Base-by-base conservation (phyloP, 2,797 vertebrate species). In the Esox masquinongy region DNA sequence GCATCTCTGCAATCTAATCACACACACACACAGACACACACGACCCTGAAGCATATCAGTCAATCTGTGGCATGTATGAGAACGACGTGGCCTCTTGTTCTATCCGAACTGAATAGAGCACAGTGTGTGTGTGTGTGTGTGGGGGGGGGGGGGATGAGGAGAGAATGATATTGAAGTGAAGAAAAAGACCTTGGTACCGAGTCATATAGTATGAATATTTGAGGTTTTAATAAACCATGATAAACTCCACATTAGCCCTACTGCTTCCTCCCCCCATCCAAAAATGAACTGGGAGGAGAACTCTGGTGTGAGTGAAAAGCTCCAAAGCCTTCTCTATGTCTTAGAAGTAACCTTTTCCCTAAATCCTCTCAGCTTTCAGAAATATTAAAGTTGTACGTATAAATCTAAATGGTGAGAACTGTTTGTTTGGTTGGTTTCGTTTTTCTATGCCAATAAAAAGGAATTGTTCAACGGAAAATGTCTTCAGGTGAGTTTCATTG, bases 401-500 rank as follows among this genome's bases (percentile, higher is more conserved):
- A 90, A 86, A 83, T 86, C 80, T 87, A 90, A 91, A 88, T 86
- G 88, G 88, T 83, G 86, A 86, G 86, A 90, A 86, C 36, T 83
- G 86, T 80, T 84, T 87, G 81, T 82, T 89, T 89, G 89, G 39
- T 70, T 16, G 9, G 47, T 36, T 90, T 88, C 90, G 88, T 89
- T 91, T 92, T 92, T 92, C 89, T 92, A 92, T 87, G 77, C 83
- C 80, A 91, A 88, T 84, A 93, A 92, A 92, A 92, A 92, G 89
- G 88, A 86, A 84, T 90, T 88, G 79, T 88, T 49, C 76, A 89
- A 87, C 68, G 74, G 88, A 89, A 86, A 75, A 72, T 50, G 22
- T 80, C 78, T 85, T 77, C 15, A 59, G 51, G 80, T 68, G 70
- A 80, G 79, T 19, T 87, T 16, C 78, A 61, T 80, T 76, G 67